Evolutionary conservation across 2,888 invertebrate species (phyloP).

Genomic region (Epirrhoe tristata): DNA sequence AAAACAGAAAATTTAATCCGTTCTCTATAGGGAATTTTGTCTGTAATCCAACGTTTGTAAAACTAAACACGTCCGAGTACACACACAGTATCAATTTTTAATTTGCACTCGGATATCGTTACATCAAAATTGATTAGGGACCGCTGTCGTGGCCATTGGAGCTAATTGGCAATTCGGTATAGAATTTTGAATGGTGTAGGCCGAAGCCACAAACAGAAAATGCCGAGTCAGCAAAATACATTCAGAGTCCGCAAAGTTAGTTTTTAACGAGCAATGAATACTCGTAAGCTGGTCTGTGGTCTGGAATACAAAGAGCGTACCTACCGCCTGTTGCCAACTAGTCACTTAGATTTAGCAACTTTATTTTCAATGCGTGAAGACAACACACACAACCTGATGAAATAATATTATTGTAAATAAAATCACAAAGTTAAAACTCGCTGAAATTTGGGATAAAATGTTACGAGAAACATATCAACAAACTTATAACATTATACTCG

Average conservation of each 20-base stretch:
- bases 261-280: slow-evolving; percentile 6
- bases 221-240: slow-evolving; percentile 7
- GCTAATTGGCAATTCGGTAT: slow-evolving; percentile 75
- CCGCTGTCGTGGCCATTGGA: slow-evolving; percentile 75
- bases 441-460: background rate
- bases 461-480: no score
- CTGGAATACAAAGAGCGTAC: slow-evolving; percentile 11
- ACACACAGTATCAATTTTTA: slow-evolving; percentile 9
- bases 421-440: background rate
- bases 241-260: slow-evolving; percentile 2
- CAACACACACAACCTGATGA: background rate
- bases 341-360: slow-evolving; percentile 8
- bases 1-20: no score
- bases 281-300: slow-evolving; percentile 9
- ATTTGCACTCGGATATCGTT: slow-evolving; percentile 13
- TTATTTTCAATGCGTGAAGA: background rate
- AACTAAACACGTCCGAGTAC: slow-evolving; percentile 5
- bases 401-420: background rate
- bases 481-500: background rate
- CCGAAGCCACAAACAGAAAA: slow-evolving; percentile 47
- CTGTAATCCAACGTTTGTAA: background rate
- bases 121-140: slow-evolving; percentile 61
- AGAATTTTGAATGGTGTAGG: slow-evolving; percentile 56
- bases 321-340: slow-evolving; percentile 23
- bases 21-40: no score